Conservation (phyloP, 2,888 invertebrate species). For the Tinea trinotella region DNA sequence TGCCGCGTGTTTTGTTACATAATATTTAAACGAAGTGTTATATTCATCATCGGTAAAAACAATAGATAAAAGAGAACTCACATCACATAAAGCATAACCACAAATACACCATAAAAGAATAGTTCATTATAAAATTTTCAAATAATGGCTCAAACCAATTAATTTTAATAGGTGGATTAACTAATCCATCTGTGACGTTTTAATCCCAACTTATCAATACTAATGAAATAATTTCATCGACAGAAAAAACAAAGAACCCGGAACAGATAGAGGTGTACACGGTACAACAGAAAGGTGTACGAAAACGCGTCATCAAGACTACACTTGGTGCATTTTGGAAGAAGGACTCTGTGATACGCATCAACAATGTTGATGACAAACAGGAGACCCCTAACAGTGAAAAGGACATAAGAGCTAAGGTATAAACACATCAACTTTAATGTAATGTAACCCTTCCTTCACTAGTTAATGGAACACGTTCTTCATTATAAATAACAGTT, state of each 20-base stretch:
- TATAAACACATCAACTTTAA: slow-evolving; percentile 35
- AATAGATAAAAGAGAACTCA: too few relatives aligned
- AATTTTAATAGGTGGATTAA: too few relatives aligned
- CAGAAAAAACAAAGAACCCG: slow-evolving; percentile 82
- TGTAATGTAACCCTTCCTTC: too few relatives aligned
- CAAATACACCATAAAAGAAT: too few relatives aligned
- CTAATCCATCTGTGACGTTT: too few relatives aligned
- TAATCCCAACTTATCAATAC: neutral
- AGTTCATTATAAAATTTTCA: too few relatives aligned
- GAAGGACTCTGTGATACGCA: slow-evolving; percentile 76
- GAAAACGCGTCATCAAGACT: slow-evolving; percentile 74
- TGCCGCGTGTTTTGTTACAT: neutral
- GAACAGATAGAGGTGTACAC: slow-evolving; percentile 80
- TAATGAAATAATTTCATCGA: slow-evolving; percentile 25
- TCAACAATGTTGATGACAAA: slow-evolving; percentile 81
- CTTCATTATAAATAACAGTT: too few relatives aligned
- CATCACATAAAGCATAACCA: too few relatives aligned
- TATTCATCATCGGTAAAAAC: too few relatives aligned
- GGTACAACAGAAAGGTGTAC: slow-evolving; percentile 71
- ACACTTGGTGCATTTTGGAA: slow-evolving; percentile 79
- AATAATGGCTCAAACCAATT: too few relatives aligned
- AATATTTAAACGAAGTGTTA: too few relatives aligned
- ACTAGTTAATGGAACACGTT: too few relatives aligned
- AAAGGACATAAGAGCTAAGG: slow-evolving; percentile 79
- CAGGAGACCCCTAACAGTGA: slow-evolving; percentile 77